Evolutionary conservation across 2,797 vertebrate species (phyloP).

Genomic region (Sebastes trivittatus): DNA sequence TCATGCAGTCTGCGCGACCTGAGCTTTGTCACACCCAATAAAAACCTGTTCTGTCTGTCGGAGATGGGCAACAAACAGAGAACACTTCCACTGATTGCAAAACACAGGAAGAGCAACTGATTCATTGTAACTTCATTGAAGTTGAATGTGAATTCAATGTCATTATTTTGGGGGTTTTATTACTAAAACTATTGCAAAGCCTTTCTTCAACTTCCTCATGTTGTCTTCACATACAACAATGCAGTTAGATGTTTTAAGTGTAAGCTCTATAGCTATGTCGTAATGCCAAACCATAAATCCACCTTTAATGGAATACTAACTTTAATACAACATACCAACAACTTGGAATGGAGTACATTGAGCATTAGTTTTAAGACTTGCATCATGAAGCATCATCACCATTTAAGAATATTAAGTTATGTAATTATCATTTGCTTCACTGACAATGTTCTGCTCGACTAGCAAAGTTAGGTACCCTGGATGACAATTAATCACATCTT

Average conservation of each 20-base stretch:
- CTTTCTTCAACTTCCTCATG: too few relatives aligned
- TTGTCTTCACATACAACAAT: too few relatives aligned
- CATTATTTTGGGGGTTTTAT: neutral
- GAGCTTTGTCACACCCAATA: conserved; percentile 22
- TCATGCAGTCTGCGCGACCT: conserved; percentile 8
- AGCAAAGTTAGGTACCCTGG: conserved; percentile 22
- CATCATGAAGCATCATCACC: conserved; percentile 17
- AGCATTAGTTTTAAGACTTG: neutral
- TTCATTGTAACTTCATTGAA: neutral
- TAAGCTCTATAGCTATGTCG: too few relatives aligned
- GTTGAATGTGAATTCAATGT: neutral
- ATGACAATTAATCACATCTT: conserved; percentile 65
- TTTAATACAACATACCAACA: neutral
- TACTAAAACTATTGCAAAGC: neutral
- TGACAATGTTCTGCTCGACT: conserved; percentile 34
- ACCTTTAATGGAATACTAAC: neutral
- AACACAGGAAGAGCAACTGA: neutral
- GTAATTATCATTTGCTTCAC: conserved; percentile 33
- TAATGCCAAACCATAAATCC: neutral
- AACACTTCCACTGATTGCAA: neutral
- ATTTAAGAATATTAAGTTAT: conserved; percentile 32
- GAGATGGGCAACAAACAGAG: neutral
- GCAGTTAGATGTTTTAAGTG: too few relatives aligned
- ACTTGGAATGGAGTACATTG: neutral
- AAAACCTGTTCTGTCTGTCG: conserved; percentile 2